Conservation (phyloP, 2,888 invertebrate genomes). For the Acanthococcus lagerstroemiae region DNA sequence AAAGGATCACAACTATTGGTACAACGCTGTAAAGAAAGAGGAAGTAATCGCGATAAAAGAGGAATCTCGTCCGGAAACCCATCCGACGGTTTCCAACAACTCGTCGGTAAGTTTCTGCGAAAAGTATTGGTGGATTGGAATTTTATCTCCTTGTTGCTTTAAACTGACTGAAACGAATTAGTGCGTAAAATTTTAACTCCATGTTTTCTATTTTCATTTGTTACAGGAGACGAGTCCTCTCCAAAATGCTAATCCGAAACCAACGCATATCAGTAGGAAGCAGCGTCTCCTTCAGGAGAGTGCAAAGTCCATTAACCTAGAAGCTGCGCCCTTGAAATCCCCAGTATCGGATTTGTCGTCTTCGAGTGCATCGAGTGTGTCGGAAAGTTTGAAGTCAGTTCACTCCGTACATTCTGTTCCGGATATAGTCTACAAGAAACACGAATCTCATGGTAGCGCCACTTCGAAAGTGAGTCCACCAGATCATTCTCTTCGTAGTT, state of each 20-base stretch:
- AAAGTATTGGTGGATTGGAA: background rate
- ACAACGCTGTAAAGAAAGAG: background rate
- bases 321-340: background rate
- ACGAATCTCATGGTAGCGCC: too few relatives aligned
- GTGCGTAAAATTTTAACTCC: too few relatives aligned
- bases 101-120: background rate
- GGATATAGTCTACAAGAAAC: too few relatives aligned
- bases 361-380: too few relatives aligned
- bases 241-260: background rate
- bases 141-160: background rate
- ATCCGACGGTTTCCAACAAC: background rate
- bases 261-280: conserved; percentile 27
- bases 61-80: background rate
- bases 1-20: conserved; percentile 26
- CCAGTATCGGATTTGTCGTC: background rate
- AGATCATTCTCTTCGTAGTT: too few relatives aligned
- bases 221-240: background rate
- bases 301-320: conserved; percentile 5
- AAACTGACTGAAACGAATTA: background rate
- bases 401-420: too few relatives aligned
- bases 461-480: too few relatives aligned
- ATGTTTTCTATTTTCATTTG: too few relatives aligned
- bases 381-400: too few relatives aligned
- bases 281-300: conserved; percentile 32
- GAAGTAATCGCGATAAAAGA: conserved; percentile 12